phyloP scores from a whole-genome alignment of 1,140 invertebrate species.

The Phymorhynchus buccinoides region DNA sequence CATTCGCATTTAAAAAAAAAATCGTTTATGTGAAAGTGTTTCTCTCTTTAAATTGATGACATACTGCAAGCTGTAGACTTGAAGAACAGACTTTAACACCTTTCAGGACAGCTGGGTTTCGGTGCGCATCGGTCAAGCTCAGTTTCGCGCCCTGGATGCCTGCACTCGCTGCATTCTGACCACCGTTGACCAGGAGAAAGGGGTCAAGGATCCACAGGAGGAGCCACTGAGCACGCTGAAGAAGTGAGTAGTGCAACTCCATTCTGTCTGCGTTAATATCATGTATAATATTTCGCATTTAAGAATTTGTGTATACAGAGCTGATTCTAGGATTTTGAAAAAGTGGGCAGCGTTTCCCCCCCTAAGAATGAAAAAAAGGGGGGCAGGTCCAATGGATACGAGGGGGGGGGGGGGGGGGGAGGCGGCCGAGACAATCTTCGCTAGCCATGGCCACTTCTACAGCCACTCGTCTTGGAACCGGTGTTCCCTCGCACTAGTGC shows the following conservation, averaged over 20 bases:
- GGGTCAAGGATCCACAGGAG: slow-evolving; percentile 61
- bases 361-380: too few relatives aligned
- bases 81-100: too few relatives aligned
- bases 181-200: slow-evolving; percentile 68
- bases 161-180: slow-evolving; percentile 67
- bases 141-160: slow-evolving; percentile 54
- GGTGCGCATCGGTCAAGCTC: slow-evolving; percentile 52
- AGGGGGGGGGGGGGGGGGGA: too few relatives aligned
- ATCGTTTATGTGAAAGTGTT: too few relatives aligned
- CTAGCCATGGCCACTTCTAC: not conserved
- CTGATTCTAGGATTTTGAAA: not conserved
- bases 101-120: slow-evolving; percentile 54
- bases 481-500: too few relatives aligned
- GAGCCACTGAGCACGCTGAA: slow-evolving; percentile 70
- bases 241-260: slow-evolving; percentile 50
- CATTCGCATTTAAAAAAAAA: too few relatives aligned
- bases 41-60: too few relatives aligned
- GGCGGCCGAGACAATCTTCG: not conserved
- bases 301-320: too few relatives aligned
- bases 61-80: too few relatives aligned
- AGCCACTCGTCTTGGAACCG: too few relatives aligned
- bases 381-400: too few relatives aligned
- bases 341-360: too few relatives aligned
- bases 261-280: not conserved
- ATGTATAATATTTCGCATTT: not conserved